phyloP scores from a whole-genome alignment of 2,113 vertebrate genomes.

The Globicephala melas region DNA sequence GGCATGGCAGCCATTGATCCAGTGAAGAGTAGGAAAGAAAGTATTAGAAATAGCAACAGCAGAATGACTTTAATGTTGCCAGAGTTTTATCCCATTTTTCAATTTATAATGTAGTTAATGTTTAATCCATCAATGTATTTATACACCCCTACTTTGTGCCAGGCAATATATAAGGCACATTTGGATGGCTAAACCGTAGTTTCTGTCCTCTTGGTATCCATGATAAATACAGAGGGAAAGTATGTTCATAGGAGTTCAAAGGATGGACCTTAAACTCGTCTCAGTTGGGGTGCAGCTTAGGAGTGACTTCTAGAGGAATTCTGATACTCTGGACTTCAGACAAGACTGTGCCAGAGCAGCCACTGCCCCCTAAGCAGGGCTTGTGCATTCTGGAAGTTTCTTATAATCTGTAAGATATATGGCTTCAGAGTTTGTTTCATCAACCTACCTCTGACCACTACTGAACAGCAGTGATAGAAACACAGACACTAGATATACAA shows the following conservation, averaged over 20 bases:
- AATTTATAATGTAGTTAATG: neutral
- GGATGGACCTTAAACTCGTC: neutral
- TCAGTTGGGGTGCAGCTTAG: neutral
- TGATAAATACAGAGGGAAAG: neutral
- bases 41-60: neutral
- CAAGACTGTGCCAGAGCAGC: neutral
- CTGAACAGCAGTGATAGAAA: conserved; percentile 25
- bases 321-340: neutral
- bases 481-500: neutral
- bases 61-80: neutral
- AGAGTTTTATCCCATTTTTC: neutral
- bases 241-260: neutral
- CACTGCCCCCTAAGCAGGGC: neutral
- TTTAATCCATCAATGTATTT: neutral
- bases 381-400: neutral
- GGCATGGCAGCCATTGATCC: neutral
- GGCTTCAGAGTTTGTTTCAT: conserved; percentile 48
- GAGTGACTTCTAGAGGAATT: neutral
- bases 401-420: conserved; percentile 1
- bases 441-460: conserved; percentile 45
- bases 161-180: neutral
- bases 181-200: neutral
- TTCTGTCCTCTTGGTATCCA: neutral
- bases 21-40: neutral
- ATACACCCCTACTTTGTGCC: neutral